phyloP scores from a whole-genome alignment of 1,140 invertebrate genomes.

The Ceratitis capitata region DNA sequence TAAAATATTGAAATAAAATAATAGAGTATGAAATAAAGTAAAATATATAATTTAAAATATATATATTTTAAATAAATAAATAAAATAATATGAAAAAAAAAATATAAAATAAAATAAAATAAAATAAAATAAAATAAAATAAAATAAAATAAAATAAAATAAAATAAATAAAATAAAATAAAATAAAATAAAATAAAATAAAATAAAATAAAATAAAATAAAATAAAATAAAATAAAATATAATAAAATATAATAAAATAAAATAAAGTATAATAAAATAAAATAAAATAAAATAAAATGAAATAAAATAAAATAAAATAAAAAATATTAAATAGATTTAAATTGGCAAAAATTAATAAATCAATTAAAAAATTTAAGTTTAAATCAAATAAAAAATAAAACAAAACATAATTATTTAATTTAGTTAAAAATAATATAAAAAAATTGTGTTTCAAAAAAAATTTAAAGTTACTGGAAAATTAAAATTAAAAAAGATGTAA shows the following conservation, averaged over 20 bases:
- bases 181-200: constrained; percentile 7
- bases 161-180: constrained; percentile 23
- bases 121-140: neutral
- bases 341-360: no score
- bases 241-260: no score
- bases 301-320: no score
- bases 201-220: neutral
- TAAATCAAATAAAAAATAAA: no score
- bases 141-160: neutral
- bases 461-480: no score
- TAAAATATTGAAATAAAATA: neutral
- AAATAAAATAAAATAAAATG: no score
- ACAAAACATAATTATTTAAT: no score
- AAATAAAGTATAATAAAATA: no score
- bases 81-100: neutral
- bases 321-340: no score
- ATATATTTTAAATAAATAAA: neutral
- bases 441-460: no score
- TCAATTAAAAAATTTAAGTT: no score
- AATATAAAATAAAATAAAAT: neutral
- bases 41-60: neutral
- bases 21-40: neutral
- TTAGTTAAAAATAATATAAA: neutral
- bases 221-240: neutral
- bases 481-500: neutral